phyloP scores from a whole-genome alignment of 2,797 vertebrate genomes.

The Yasuhikotakia modesta region DNA sequence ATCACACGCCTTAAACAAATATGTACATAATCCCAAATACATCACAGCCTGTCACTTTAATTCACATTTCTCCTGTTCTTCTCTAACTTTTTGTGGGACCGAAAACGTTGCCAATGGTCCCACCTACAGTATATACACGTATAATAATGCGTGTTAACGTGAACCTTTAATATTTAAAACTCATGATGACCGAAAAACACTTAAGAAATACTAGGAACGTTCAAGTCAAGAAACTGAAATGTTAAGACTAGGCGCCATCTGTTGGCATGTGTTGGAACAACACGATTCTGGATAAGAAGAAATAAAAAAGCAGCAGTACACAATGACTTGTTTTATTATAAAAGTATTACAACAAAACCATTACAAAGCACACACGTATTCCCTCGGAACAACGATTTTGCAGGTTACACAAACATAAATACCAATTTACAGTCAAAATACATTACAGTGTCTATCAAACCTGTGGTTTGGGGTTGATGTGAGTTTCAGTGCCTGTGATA shows the following conservation, averaged over 20 bases:
- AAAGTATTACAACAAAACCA: conserved; percentile 60
- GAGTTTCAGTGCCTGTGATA: not conserved
- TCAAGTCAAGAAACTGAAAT: no score
- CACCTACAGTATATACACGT: no score
- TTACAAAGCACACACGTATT: conserved; percentile 51
- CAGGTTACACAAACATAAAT: conserved; percentile 62
- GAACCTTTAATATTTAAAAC: no score
- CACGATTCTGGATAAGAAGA: not conserved
- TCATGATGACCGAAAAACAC: no score
- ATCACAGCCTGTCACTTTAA: no score
- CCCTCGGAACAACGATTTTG: conserved; percentile 62
- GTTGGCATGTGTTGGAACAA: conserved; percentile 17
- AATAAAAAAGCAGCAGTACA: not conserved
- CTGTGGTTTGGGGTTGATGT: conserved; percentile 51
- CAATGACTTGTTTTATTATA: conserved; percentile 69
- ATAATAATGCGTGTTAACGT: no score
- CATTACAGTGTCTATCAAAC: conserved; percentile 50
- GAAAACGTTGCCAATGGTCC: no score
- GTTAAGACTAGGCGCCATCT: conserved; percentile 4
- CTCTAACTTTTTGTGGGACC: no score
- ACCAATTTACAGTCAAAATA: conserved; percentile 42
- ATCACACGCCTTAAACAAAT: no score
- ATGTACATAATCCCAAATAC: no score
- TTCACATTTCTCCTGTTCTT: no score
- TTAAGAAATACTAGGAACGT: no score